Evolutionary conservation across 2,797 vertebrate species (phyloP).

Genomic region (Graptemys geographica): DNA sequence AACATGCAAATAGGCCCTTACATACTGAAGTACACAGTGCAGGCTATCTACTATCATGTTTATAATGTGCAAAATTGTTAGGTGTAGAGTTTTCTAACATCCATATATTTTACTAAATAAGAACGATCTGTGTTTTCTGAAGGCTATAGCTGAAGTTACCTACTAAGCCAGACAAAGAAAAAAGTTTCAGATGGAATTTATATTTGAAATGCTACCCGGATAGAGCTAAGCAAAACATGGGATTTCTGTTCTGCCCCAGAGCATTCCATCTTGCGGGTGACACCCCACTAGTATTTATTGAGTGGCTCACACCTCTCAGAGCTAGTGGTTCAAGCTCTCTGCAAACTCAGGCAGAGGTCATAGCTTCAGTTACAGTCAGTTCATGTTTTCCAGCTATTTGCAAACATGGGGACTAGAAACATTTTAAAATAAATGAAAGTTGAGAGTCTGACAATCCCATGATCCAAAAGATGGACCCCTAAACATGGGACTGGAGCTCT

Average conservation of each 20-base stretch:
- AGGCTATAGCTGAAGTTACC: neutral
- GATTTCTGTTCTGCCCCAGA: accelerated
- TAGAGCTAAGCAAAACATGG: neutral
- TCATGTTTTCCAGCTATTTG: neutral
- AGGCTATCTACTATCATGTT: neutral
- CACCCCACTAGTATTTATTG: neutral
- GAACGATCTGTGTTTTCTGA: neutral
- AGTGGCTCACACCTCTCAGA: neutral
- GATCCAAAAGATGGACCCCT: accelerated
- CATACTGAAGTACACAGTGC: neutral
- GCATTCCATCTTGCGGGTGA: neutral
- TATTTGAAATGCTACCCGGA: neutral
- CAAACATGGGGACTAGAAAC: neutral
- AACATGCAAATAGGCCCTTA: slow-evolving; percentile 4
- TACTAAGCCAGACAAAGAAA: neutral
- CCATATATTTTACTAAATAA: neutral
- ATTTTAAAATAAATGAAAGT: neutral
- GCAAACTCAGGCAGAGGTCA: neutral
- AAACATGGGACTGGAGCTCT: neutral
- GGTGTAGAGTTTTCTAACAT: neutral
- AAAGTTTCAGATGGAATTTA: neutral
- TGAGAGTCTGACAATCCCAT: neutral
- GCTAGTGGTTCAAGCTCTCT: neutral
- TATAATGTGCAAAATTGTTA: neutral
- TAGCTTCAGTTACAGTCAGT: neutral